Percentiles rank a stretch among this genome's conserved stretches.
Conservation (phyloP, 2,888 invertebrate species). For the Cryptus viduatorius region DNA sequence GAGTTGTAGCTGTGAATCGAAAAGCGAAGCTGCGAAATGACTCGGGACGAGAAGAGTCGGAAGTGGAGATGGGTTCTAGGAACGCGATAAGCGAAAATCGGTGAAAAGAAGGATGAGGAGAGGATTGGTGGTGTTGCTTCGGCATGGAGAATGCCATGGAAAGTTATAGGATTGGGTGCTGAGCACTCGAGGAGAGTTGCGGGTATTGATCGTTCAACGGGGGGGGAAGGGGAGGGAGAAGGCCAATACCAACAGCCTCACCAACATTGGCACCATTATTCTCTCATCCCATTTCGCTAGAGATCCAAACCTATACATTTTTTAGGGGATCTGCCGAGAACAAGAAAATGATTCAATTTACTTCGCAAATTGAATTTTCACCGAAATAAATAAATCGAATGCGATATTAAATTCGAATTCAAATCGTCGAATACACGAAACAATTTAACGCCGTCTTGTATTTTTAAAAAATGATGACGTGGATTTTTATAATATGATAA, state of each 20-base stretch:
- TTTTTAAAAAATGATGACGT: no score
- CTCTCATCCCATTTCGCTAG: constrained; percentile 9
- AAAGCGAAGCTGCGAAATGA: not conserved
- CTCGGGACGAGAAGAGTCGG: not conserved
- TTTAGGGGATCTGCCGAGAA: not conserved
- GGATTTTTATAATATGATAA: no score
- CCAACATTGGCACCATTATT: constrained; percentile 33
- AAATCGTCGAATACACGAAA: no score
- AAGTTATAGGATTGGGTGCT: constrained; percentile 23
- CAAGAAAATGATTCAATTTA: not conserved
- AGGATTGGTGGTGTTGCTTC: not conserved
- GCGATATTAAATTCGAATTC: no score
- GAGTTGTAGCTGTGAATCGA: not conserved
- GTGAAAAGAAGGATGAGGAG: not conserved
- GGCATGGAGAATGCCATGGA: constrained; percentile 14
- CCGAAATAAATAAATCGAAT: not conserved
- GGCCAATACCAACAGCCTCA: constrained; percentile 22
- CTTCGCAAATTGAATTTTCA: not conserved
- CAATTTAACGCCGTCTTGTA: no score
- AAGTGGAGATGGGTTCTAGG: constrained; percentile 8
- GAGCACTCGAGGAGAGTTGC: constrained; percentile 27
- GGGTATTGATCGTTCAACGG: constrained; percentile 48
- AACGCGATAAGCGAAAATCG: constrained; percentile 18
- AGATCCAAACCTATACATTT: not conserved
- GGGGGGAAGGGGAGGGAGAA: no score